Conservation (phyloP, 1,140 invertebrate genomes). For the Lepidurus arcticus region DNA sequence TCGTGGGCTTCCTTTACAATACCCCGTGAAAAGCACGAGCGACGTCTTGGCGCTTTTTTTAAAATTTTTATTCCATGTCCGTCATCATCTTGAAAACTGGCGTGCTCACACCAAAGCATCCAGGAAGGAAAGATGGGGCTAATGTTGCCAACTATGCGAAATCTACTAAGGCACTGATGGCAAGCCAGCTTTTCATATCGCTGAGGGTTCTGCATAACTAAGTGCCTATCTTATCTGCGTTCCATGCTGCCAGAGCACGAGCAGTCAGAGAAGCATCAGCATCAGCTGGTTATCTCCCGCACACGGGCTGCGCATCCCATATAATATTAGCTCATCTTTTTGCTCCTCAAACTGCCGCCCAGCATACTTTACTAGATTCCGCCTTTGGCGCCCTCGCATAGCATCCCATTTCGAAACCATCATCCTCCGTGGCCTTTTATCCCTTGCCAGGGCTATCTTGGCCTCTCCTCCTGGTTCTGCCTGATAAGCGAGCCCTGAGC, state of each 20-base stretch:
- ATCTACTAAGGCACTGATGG: slow-evolving; percentile 6
- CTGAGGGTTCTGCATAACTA: background rate
- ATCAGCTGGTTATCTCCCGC: slow-evolving; percentile 17
- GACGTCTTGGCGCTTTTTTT: no score
- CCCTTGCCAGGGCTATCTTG: slow-evolving; percentile 20
- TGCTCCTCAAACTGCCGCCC: background rate
- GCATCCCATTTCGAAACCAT: slow-evolving; percentile 18
- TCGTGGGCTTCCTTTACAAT: background rate
- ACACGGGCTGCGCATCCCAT: slow-evolving; percentile 11
- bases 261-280: slow-evolving; percentile 20
- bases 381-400: background rate
- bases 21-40: no score
- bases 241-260: slow-evolving; percentile 13
- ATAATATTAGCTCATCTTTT: slow-evolving; percentile 22
- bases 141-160: slow-evolving; percentile 2
- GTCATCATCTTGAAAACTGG: background rate
- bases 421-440: slow-evolving; percentile 18
- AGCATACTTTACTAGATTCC: background rate
- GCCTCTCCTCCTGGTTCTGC: slow-evolving; percentile 12
- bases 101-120: background rate
- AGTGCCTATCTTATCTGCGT: slow-evolving; percentile 13
- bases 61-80: no score
- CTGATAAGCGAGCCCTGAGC: background rate
- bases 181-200: slow-evolving; percentile 9
- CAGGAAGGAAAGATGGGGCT: background rate